Evolutionary conservation across 2,797 vertebrate genomes (phyloP).

Genomic region (Diplodus puntazzo): DNA sequence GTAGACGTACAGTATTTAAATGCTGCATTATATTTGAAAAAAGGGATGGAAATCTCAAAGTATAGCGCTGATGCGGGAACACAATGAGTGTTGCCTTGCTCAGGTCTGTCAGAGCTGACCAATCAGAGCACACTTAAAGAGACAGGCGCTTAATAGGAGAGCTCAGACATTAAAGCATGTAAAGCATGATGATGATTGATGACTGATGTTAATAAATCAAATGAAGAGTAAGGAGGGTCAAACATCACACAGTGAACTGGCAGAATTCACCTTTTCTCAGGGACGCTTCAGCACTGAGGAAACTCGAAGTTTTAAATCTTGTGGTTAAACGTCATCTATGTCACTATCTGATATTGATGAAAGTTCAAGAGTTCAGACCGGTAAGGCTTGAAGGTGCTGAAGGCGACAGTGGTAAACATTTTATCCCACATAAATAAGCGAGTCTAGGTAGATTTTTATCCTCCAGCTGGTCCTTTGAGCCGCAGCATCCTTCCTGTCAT

Average conservation of each 20-base stretch:
- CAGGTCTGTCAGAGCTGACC: no score
- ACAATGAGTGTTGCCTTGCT: no score
- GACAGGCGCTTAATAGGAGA: no score
- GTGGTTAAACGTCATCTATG: no score
- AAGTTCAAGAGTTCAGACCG: neutral
- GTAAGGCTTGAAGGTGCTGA: neutral
- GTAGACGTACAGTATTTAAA: no score
- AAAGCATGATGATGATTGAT: neutral
- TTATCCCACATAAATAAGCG: constrained; percentile 1
- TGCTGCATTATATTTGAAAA: no score
- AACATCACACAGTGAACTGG: neutral
- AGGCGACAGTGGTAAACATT: neutral
- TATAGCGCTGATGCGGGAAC: no score
- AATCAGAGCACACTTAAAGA: no score
- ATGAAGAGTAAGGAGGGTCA: neutral
- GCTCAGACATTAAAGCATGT: no score
- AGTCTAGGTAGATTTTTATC: neutral
- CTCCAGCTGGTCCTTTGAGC: constrained; percentile 20
- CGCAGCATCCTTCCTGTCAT: constrained; percentile 19
- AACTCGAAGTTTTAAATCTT: neutral
- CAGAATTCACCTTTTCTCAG: neutral
- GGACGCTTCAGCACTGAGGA: neutral
- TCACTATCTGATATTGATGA: no score
- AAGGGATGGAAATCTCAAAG: no score
- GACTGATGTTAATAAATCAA: neutral